Conservation (phyloP, 2,113 vertebrate species). For the Eudyptes chrysolophus region DNA sequence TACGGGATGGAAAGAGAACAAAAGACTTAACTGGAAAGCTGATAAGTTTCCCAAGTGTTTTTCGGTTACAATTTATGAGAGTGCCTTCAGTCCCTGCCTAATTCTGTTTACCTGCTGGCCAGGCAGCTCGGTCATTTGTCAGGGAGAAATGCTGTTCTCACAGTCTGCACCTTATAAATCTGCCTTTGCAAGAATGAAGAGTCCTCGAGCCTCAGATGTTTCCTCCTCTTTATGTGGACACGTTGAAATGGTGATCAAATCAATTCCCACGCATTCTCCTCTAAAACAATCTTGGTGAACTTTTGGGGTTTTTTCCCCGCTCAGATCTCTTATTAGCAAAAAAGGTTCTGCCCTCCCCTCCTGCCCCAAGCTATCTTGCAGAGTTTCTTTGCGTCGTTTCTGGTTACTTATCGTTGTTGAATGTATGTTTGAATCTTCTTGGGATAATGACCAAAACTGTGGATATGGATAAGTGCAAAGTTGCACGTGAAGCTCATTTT, state of each 20-base stretch:
- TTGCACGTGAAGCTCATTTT: neutral
- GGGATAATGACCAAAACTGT: neutral
- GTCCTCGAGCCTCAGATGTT: neutral
- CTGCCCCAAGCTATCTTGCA: neutral
- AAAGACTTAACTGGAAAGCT: neutral
- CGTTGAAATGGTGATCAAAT: neutral
- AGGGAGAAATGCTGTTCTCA: neutral
- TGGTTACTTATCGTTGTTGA: neutral
- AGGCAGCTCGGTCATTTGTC: neutral
- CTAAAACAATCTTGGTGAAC: neutral
- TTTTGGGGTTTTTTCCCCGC: rapidly evolving
- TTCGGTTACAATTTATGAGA: neutral
- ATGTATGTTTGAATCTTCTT: neutral
- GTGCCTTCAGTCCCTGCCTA: neutral
- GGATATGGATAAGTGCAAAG: neutral
- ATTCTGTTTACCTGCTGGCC: neutral
- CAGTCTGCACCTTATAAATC: neutral
- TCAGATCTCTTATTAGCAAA: neutral
- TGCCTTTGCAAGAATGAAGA: neutral
- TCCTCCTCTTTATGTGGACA: neutral
- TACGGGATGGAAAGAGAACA: rapidly evolving
- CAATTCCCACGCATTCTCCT: too few relatives aligned
- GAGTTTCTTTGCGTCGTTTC: neutral
- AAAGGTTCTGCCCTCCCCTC: rapidly evolving
- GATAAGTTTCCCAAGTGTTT: neutral